These are phyloP conservation scores for Mohoua ochrocephala DNA, from an alignment of 2,113 vertebrate genomes.

Conservation along the genomic window DNA sequence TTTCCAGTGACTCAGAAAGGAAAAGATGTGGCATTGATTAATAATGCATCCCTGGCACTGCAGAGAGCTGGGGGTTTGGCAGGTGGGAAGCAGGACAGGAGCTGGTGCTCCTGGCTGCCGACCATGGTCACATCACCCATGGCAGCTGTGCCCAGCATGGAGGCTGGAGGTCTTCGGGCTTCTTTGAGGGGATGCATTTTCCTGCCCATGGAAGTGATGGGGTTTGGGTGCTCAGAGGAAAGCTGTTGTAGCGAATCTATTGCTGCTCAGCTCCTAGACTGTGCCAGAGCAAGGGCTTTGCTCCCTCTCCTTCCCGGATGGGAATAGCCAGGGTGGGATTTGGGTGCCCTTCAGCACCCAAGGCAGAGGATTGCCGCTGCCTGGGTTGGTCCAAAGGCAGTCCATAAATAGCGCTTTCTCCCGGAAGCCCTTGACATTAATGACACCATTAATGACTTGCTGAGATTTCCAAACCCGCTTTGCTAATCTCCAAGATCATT, in stretches of 20 bases:
- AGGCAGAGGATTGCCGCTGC: neutral
- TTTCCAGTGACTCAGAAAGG: neutral
- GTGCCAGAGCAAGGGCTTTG: neutral
- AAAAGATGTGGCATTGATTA: neutral
- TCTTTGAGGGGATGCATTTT: neutral
- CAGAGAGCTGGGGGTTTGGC: neutral
- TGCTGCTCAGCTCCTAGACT: neutral
- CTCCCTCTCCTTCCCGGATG: neutral
- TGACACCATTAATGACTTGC: neutral
- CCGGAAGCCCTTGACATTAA: neutral
- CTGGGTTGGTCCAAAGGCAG: neutral
- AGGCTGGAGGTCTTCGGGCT: neutral
- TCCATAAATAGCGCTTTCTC: neutral
- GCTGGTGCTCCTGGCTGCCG: neutral
- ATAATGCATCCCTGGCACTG: neutral
- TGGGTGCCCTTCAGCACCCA: neutral
- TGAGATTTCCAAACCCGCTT: constrained; percentile 3
- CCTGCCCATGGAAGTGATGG: neutral
- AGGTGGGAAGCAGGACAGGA: neutral
- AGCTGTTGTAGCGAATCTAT: rapidly evolving
- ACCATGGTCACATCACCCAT: rapidly evolving
- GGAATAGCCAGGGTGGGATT: neutral
- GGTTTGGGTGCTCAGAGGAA: neutral
- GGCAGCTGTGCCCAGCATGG: rapidly evolving
- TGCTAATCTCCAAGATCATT: constrained; percentile 20